These are phyloP conservation scores for Limosa lapponica DNA, from an alignment of 2,797 vertebrate species.

Conservation along the genomic window DNA sequence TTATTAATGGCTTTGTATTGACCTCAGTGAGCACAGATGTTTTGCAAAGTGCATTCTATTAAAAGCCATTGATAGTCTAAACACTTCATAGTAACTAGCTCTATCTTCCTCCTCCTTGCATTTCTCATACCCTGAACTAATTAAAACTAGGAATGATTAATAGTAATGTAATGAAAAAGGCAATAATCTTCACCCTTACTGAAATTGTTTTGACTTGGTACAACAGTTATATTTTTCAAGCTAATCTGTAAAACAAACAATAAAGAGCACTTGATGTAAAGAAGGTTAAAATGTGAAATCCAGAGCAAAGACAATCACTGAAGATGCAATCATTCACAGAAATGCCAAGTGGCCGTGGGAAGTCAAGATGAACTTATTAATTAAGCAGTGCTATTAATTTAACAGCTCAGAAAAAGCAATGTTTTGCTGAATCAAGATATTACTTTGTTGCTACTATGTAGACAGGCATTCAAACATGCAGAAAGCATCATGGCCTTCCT, in stretches of 20 bases:
- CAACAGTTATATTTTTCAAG: background rate
- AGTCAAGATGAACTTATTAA: background rate
- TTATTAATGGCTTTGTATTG: background rate
- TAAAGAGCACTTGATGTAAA: background rate
- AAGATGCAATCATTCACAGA: background rate
- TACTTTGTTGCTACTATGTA: background rate
- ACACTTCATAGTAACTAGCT: background rate
- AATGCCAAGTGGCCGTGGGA: background rate
- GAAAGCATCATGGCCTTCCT: background rate
- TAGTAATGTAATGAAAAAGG: background rate
- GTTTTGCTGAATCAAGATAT: background rate
- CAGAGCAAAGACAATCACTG: background rate
- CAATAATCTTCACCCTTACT: background rate
- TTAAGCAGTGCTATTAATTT: background rate
- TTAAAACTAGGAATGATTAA: constrained; percentile 26
- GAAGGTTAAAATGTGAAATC: background rate
- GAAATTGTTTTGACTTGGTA: background rate
- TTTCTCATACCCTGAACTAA: background rate
- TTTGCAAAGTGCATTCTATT: background rate
- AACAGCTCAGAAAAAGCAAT: background rate
- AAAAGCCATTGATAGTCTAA: background rate
- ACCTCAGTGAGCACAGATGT: background rate
- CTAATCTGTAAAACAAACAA: background rate
- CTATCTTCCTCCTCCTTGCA: background rate
- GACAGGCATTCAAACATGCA: background rate